Percentiles rank a stretch among this genome's conserved stretches.
phyloP scores from a whole-genome alignment of 2,797 vertebrate species.

The Avahi laniger region DNA sequence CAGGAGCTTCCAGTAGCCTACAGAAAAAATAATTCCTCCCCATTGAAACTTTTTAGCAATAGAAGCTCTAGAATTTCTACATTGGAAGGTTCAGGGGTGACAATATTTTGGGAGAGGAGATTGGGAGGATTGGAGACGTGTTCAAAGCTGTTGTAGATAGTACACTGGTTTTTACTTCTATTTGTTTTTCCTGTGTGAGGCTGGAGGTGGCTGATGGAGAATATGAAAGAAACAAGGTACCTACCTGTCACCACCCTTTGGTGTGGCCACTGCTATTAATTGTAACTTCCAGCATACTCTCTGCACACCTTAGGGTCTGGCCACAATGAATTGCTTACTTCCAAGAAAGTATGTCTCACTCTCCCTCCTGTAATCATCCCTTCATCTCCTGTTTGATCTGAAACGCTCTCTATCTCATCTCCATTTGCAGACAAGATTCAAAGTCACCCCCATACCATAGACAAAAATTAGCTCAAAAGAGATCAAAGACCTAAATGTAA shows the following conservation, averaged over 20 bases:
- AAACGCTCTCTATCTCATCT: not conserved
- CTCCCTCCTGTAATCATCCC: not conserved
- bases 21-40: not conserved
- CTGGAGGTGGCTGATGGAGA: not conserved
- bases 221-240: not conserved
- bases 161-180: not conserved
- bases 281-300: not conserved
- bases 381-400: not conserved
- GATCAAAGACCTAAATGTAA: not conserved
- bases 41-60: not conserved
- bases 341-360: not conserved
- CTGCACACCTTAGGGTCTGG: not conserved
- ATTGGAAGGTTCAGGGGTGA: not conserved
- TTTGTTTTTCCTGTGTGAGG: not conserved
- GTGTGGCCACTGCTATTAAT: not conserved
- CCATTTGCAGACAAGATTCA: not conserved
- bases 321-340: not conserved
- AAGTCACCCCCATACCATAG: not conserved
- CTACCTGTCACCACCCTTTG: not conserved
- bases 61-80: conserved; percentile 15
- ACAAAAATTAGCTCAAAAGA: conserved; percentile 27
- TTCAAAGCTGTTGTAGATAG: not conserved
- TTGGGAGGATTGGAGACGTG: not conserved
- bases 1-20: not conserved
- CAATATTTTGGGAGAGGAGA: not conserved